These are phyloP conservation scores for Cygnus atratus DNA, from an alignment of 2,113 vertebrate genomes.

Conservation along the genomic window DNA sequence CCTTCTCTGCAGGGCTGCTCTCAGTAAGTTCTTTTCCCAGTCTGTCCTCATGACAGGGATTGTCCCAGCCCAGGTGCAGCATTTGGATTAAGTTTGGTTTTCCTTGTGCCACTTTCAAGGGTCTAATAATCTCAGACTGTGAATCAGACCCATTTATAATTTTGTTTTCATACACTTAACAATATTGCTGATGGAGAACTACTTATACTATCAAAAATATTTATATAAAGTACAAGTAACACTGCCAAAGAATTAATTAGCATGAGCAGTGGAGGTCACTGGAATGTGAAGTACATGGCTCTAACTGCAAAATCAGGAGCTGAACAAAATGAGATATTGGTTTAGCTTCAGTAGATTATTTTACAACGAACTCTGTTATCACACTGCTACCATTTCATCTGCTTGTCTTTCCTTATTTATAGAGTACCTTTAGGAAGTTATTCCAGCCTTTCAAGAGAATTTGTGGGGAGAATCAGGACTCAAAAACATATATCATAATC, in stretches of 20 bases:
- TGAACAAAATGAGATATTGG: constrained; percentile 8
- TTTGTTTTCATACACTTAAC: constrained; percentile 29
- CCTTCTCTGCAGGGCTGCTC: too few species aligned
- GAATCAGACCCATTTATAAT: not conserved
- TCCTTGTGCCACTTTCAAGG: not conserved
- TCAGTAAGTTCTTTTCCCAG: too few species aligned
- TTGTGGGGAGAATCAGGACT: constrained; percentile 9
- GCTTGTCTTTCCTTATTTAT: constrained; percentile 14
- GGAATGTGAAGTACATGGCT: constrained; percentile 38
- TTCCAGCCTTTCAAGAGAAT: constrained; percentile 6
- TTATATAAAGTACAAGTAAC: constrained; percentile 41
- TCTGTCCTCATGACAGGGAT: too few species aligned
- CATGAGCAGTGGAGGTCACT: not conserved
- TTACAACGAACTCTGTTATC: not conserved
- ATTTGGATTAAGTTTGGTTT: not conserved
- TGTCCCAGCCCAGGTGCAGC: too few species aligned
- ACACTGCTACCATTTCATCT: constrained; percentile 26
- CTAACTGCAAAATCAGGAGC: constrained; percentile 16
- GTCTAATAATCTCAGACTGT: not conserved
- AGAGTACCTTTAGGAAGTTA: constrained; percentile 1
- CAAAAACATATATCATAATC: not conserved
- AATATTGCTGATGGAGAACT: constrained; percentile 6
- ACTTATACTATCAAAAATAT: constrained; percentile 26
- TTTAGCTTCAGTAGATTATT: constrained; percentile 10
- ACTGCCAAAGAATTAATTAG: constrained; percentile 54